Conservation (phyloP, 1,140 invertebrate species). For the Drosophila kurseongensis region DNA sequence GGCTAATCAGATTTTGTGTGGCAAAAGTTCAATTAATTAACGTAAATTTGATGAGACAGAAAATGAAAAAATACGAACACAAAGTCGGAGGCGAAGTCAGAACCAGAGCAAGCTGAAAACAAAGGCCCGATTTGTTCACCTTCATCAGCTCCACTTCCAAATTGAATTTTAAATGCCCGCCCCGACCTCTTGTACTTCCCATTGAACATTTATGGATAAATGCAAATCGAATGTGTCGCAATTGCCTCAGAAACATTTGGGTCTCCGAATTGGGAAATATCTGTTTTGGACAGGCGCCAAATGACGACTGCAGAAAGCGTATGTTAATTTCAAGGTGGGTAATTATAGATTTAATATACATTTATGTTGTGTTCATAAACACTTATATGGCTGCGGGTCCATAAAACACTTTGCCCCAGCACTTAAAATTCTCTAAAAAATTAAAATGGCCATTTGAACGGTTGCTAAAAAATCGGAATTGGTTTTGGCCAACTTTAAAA, state of each 20-base stretch:
- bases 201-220: constrained; percentile 45
- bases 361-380: constrained; percentile 34
- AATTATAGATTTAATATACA: constrained; percentile 70
- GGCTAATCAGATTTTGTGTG: constrained; percentile 45
- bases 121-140: constrained; percentile 44
- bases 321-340: constrained; percentile 76
- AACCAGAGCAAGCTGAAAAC: constrained; percentile 11
- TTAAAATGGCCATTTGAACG: constrained; percentile 52
- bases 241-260: constrained; percentile 55
- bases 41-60: constrained; percentile 63
- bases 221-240: constrained; percentile 71
- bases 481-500: constrained; percentile 5
- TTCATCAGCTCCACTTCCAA: constrained; percentile 38
- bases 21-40: constrained; percentile 46
- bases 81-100: constrained; percentile 2
- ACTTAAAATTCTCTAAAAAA: constrained; percentile 41
- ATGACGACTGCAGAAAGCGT: constrained; percentile 48
- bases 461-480: constrained; percentile 42
- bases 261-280: constrained; percentile 14
- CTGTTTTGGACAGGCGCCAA: constrained; percentile 59
- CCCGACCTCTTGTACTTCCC: constrained; percentile 1
- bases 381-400: constrained; percentile 15
- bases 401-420: constrained; percentile 48
- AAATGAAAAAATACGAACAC: constrained; percentile 8
- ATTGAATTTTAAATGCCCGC: constrained; percentile 62